These are phyloP conservation scores for Stictocephala bisonia DNA, from an alignment of 2,888 invertebrate genomes.

Conservation along the genomic window DNA sequence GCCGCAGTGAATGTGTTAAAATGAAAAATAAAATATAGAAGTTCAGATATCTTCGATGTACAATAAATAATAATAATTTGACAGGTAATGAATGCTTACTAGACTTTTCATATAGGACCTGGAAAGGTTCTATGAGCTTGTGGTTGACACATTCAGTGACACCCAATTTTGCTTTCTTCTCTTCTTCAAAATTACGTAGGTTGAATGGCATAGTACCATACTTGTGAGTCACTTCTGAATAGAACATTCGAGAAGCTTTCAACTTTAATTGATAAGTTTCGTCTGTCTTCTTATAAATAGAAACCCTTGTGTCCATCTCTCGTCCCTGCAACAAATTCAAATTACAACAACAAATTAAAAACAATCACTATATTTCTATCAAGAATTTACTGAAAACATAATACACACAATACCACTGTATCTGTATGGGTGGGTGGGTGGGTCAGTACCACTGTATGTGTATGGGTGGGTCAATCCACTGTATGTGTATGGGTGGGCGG, in stretches of 20 bases:
- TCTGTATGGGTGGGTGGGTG: too few relatives aligned
- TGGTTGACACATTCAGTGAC: conserved; percentile 98
- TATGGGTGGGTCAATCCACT: too few relatives aligned
- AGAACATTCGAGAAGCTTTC: conserved; percentile 94
- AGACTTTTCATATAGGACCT: conserved; percentile 85
- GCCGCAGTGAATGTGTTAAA: too few relatives aligned
- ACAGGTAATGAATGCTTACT: conserved; percentile 67
- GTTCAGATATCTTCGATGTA: too few relatives aligned
- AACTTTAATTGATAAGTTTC: conserved; percentile 96
- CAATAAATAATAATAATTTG: too few relatives aligned
- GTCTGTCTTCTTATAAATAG: conserved; percentile 98
- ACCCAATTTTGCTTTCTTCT: conserved; percentile 97
- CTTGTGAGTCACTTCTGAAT: conserved; percentile 77
- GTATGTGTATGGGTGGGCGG: too few relatives aligned
- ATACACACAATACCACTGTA: too few relatives aligned
- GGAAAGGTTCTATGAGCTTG: conserved; percentile 97
- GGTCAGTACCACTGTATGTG: too few relatives aligned
- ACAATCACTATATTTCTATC: too few relatives aligned
- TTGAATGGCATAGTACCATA: conserved; percentile 98
- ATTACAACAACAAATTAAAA: too few relatives aligned
- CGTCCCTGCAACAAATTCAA: conserved; percentile 71
- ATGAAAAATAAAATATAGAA: too few relatives aligned
- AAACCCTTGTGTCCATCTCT: conserved; percentile 94
- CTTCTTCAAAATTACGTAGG: conserved; percentile 93
- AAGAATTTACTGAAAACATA: neutral